Conservation (phyloP, 2,113 vertebrate species). For the Regulus satrapa region DNA sequence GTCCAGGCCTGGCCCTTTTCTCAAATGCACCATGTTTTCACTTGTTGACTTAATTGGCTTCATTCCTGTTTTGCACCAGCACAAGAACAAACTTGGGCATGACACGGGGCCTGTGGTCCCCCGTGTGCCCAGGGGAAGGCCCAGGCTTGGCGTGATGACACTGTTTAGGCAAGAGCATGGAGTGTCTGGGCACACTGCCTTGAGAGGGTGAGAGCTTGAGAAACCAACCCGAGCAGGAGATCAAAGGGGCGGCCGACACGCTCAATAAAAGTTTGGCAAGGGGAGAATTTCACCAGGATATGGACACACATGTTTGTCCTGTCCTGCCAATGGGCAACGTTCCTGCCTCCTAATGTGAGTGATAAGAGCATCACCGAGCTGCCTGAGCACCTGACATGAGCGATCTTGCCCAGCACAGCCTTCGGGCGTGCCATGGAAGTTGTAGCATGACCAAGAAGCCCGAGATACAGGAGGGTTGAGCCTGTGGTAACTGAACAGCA, state of each 20-base stretch:
- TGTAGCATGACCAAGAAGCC: constrained; percentile 53
- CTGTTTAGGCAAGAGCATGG: neutral
- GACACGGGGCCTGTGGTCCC: neutral
- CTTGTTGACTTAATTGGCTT: neutral
- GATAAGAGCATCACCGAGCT: constrained; percentile 42
- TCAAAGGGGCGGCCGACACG: constrained; percentile 12
- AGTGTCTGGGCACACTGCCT: neutral
- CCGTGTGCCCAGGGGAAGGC: neutral
- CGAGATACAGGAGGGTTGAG: constrained; percentile 4
- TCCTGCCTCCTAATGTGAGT: constrained; percentile 46
- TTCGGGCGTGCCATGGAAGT: constrained; percentile 11
- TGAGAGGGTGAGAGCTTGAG: neutral
- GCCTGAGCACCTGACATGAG: constrained; percentile 45
- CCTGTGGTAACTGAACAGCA: constrained; percentile 39
- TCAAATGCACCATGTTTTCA: neutral
- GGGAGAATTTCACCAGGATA: neutral
- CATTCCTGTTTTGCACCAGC: neutral
- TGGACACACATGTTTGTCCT: constrained; percentile 48
- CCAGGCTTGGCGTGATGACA: neutral
- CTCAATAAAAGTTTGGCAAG: neutral
- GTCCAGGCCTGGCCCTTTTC: neutral
- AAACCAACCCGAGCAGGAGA: constrained; percentile 5
- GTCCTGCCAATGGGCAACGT: constrained; percentile 55
- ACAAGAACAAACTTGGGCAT: neutral
- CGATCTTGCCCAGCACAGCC: constrained; percentile 31